Base-by-base conservation (phyloP, 2,888 invertebrate genomes). In the Cheilosia scutellata region DNA sequence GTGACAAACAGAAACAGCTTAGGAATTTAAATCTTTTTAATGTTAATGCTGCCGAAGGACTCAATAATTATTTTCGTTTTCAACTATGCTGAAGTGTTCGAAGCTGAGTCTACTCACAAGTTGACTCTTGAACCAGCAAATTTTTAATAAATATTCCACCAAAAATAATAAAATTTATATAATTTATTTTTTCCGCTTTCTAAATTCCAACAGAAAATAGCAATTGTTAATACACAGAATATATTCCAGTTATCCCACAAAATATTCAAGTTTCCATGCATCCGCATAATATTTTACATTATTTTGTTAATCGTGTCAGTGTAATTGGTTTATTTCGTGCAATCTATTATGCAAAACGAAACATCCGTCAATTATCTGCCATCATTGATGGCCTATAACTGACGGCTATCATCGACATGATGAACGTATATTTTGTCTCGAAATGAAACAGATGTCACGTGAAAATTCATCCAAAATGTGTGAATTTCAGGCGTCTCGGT, bases 301-400 rank as follows among this genome's bases (percentile, higher is more conserved):
- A 57, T 71, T 57, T 78, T 68, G 74, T 70, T 65, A 84, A 84
- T 79, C 75, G 65, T 42, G 65, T 84, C 57, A 63, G 20, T 57
- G 66, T 82, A 82, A 86, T 86, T 86, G 68, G 72, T 82, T 82
- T 86, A 86, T 86, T 80, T 72, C 72, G 72, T 63, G 49, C 68
- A 76, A 86, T 86, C 82, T 82, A 82, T 86, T 82, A 86, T 86
- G 86, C 72, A 80, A 77, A 82, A 72, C 62, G 72, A 63, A 77
- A 76, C 77, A 86, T 86, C 72, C 82, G 82, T 86, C 86, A 86
- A 86, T 86, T 86, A 86, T 71, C 77, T 77, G 86, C 72, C 86
- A 83, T 63, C 76, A 70, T 72, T 76, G 76, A 72, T 77, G 82
- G 80, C 47, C 66, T 68, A 76, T 86, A 77, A 77, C 66, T 62